These are phyloP conservation scores for Galaxias olidus DNA, from an alignment of 2,797 vertebrate genomes.

Conservation along the genomic window DNA sequence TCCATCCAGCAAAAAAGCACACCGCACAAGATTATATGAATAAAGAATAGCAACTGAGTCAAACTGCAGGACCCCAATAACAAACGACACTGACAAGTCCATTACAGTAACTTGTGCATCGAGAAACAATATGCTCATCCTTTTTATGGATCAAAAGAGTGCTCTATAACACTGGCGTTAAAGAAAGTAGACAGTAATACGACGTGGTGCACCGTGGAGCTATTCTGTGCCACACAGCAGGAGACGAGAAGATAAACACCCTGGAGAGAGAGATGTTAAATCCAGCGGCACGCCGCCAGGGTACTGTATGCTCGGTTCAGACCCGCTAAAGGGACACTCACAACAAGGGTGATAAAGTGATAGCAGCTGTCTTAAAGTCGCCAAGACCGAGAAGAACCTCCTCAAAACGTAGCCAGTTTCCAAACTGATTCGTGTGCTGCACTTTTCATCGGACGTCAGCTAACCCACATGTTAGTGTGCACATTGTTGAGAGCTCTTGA, in stretches of 20 bases:
- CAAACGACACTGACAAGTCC: neutral
- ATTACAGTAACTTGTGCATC: neutral
- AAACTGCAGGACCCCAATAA: no score
- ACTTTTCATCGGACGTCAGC: neutral
- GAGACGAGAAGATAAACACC: conserved; percentile 16
- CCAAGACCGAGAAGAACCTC: conserved; percentile 12
- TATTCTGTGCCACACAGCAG: neutral
- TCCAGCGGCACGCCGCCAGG: neutral
- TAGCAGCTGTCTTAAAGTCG: conserved; percentile 30
- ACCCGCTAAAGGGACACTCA: conserved; percentile 16
- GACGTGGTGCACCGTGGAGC: neutral
- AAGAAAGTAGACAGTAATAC: neutral
- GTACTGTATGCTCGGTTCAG: neutral
- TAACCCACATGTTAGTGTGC: neutral
- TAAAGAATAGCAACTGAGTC: no score
- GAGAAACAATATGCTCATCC: neutral
- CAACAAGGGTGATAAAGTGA: no score
- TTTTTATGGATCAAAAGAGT: neutral
- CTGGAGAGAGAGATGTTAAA: conserved; percentile 1
- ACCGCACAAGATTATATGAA: neutral
- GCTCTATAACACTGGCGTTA: neutral
- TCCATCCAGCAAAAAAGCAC: neutral
- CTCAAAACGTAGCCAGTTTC: no score
- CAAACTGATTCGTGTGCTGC: neutral
- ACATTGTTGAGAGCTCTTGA: neutral